Percentiles rank a stretch among this genome's conserved stretches.
These are phyloP conservation scores for Nothura maculosa DNA, from an alignment of 2,797 vertebrate genomes.

Conservation along the genomic window DNA sequence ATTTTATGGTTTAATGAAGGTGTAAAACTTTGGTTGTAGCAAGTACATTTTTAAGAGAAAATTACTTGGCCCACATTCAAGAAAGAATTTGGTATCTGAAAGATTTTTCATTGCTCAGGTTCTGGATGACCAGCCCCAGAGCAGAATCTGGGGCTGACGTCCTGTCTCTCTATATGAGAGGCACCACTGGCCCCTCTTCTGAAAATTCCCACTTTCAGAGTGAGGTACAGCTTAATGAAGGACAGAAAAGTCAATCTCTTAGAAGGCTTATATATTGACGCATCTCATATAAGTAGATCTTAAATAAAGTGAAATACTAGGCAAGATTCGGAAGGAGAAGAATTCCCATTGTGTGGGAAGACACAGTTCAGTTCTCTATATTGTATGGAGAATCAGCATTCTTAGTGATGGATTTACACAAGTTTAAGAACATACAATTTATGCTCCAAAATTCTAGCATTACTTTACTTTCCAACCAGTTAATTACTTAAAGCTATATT, in stretches of 20 bases:
- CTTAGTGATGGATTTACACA: not conserved
- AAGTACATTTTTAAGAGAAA: not conserved
- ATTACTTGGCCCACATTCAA: not conserved
- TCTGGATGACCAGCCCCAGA: not conserved
- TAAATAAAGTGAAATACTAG: not conserved
- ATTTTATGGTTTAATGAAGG: not conserved
- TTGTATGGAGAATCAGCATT: rapidly evolving
- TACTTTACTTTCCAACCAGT: not conserved
- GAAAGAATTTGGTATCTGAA: not conserved
- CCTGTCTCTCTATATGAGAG: not conserved
- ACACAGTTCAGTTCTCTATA: rapidly evolving
- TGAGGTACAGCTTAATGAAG: not conserved
- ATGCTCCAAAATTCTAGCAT: not conserved
- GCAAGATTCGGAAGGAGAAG: not conserved
- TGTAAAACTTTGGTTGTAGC: not conserved
- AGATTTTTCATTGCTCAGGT: not conserved
- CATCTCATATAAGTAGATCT: rapidly evolving
- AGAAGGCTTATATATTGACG: not conserved
- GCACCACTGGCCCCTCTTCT: not conserved
- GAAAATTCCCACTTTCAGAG: not conserved
- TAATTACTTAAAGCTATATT: not conserved
- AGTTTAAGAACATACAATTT: not conserved
- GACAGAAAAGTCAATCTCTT: not conserved
- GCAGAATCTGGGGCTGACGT: not conserved
- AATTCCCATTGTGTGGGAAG: not conserved